Base-by-base conservation (phyloP, 2,113 vertebrate species). In the Girardinichthys multiradiatus region DNA sequence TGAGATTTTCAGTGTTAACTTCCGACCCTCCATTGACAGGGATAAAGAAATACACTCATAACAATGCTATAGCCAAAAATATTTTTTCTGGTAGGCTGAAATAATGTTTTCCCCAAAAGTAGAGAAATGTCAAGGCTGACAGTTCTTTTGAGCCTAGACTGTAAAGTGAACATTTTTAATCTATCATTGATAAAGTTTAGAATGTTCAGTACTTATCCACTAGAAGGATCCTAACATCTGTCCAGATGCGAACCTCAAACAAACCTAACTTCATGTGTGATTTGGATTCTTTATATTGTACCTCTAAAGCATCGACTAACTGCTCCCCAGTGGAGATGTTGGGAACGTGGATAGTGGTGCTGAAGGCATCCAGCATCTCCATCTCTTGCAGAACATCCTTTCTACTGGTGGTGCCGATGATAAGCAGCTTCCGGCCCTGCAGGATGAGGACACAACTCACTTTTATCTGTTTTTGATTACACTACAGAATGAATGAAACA, bases 301-400 rank as follows among this genome's bases (percentile, higher is more conserved):
- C 94, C 93, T 99, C 98, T 63, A 99, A 86, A 58, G 97, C 97
- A 58, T 99, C 98, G 66, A 99, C 92, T 11, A 99, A 95, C 87
- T 99, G 97, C 65, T 97, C 96, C 42, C 96, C 96, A 0, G 95
- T 96, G 0, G 94, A 95, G 71, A 99, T 99, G 91, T 98, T 99
- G 68, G 97, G 97, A 60, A 98, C 86, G 0, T 99, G 98, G 87
- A 99, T 96, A 29, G 96, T 98, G 72, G 98, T 99, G 93, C 97
- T 99, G 94, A 99, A 99, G 48, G 97, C 97, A 0, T 98, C 95
- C n/a, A 99, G 82, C 98, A 99, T 99, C 81, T 99, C 98, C 98
- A 99, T 99, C 88, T 99, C 98, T 91, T 98, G 97, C 72, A 99
- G 94, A 26, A 99, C 98, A 0, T 99, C 97, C 89, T 99, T 99